Percentiles rank a stretch among this genome's conserved stretches.
Conservation (phyloP, 2,797 vertebrate species). For the Uromys caudimaculatus region DNA sequence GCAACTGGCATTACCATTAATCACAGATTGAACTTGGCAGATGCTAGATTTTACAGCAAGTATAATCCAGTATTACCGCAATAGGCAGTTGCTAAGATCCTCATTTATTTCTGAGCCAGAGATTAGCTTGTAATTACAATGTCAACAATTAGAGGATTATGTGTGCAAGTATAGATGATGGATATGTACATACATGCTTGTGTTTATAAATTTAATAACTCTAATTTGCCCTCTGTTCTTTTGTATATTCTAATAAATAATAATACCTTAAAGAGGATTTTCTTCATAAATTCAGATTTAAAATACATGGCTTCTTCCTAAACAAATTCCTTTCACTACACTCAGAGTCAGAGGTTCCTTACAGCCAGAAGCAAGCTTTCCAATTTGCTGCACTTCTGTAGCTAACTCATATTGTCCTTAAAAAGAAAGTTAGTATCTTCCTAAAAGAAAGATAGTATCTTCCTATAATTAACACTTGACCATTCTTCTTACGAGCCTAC, state of each 20-base stretch:
- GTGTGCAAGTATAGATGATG: background rate
- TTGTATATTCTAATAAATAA: background rate
- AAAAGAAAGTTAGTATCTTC: background rate
- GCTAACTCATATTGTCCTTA: background rate
- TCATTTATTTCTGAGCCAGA: slow-evolving; percentile 38
- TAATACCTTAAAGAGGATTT: background rate
- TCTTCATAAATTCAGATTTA: background rate
- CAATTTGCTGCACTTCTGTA: background rate
- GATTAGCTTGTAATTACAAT: slow-evolving; percentile 50
- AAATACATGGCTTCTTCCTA: background rate
- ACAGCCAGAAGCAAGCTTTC: background rate
- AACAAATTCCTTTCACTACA: background rate
- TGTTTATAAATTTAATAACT: background rate
- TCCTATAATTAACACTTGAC: background rate
- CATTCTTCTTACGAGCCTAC: background rate
- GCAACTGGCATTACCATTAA: slow-evolving; percentile 68
- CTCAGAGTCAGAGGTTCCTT: background rate
- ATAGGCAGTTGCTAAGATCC: slow-evolving; percentile 55
- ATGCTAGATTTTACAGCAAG: slow-evolving; percentile 56
- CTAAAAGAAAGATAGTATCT: background rate
- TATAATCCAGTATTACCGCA: slow-evolving; percentile 26
- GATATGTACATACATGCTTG: background rate
- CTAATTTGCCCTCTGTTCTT: background rate
- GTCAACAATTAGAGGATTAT: background rate
- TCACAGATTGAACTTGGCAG: slow-evolving; percentile 63